phyloP scores from a whole-genome alignment of 2,888 invertebrate genomes.

The Epiperipatus broadwayi region DNA sequence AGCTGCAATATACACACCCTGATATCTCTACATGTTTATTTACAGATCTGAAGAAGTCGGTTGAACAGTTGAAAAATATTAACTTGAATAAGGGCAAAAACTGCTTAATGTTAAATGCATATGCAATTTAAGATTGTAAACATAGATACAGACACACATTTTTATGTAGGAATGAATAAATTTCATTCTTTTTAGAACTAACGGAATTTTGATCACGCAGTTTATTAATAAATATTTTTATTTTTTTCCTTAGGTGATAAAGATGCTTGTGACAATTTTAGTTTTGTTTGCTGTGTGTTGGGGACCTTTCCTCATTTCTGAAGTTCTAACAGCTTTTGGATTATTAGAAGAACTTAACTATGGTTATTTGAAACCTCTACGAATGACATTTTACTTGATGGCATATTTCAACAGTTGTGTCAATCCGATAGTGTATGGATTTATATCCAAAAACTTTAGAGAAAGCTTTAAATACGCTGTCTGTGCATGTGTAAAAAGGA shows the following conservation, averaged over 20 bases:
- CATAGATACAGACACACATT: too few species aligned
- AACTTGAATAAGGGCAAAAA: too few species aligned
- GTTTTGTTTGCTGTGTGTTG: slow-evolving; percentile 47
- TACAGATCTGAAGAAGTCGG: too few species aligned
- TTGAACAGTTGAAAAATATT: too few species aligned
- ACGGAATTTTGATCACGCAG: slow-evolving; percentile 9
- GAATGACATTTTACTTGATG: slow-evolving; percentile 42
- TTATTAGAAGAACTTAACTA: slow-evolving; percentile 34
- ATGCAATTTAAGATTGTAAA: too few species aligned
- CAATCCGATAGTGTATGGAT: slow-evolving; percentile 51
- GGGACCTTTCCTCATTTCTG: slow-evolving; percentile 44
- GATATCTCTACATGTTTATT: too few species aligned
- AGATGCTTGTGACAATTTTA: slow-evolving; percentile 49
- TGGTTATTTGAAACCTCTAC: slow-evolving; percentile 39
- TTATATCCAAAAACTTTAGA: slow-evolving; percentile 50
- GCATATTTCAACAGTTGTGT: slow-evolving; percentile 52
- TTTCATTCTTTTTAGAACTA: not conserved
- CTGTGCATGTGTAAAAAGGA: slow-evolving; percentile 15
- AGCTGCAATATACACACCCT: too few species aligned
- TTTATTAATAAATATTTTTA: slow-evolving; percentile 5
- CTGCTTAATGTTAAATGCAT: too few species aligned
- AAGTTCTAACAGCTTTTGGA: slow-evolving; percentile 42
- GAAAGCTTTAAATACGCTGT: slow-evolving; percentile 28
- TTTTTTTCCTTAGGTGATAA: slow-evolving; percentile 40
- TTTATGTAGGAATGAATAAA: slow-evolving; percentile 20